A percentile compares a stretch with the other conserved stretches of the same genome.
These are phyloP conservation scores for Merluccius polli DNA, from an alignment of 2,797 vertebrate species.

Conservation along the genomic window DNA sequence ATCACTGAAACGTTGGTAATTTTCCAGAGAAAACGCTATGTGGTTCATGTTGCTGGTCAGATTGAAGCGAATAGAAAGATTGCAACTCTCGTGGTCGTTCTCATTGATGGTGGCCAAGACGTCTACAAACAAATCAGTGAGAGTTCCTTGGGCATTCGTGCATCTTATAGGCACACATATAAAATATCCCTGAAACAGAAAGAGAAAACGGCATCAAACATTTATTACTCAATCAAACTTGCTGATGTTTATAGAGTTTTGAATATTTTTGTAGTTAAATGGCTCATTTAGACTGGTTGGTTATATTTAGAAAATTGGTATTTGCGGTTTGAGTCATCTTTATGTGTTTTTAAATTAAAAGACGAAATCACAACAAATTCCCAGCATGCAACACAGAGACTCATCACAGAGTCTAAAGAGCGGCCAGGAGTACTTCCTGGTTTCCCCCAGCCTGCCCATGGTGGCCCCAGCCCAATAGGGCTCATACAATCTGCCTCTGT, in stretches of 20 bases:
- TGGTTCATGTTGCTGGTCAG: slow-evolving; percentile 5
- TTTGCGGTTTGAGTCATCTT: neutral
- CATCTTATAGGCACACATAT: slow-evolving; percentile 74
- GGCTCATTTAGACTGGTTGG: neutral
- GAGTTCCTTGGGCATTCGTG: slow-evolving; percentile 67
- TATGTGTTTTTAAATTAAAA: neutral
- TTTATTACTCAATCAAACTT: too few relatives aligned
- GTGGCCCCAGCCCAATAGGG: neutral
- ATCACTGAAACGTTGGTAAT: slow-evolving; percentile 28
- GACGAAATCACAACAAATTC: neutral
- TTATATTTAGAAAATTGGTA: neutral
- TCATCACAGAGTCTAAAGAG: neutral
- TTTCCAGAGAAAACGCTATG: slow-evolving; percentile 19
- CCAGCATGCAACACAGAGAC: neutral
- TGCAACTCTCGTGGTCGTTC: neutral
- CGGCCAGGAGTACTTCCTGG: slow-evolving; percentile 7
- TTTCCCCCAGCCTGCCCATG: neutral
- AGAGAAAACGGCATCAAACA: neutral
- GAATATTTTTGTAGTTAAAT: neutral
- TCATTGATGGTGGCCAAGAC: neutral
- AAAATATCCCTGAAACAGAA: slow-evolving; percentile 65
- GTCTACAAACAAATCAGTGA: slow-evolving; percentile 22
- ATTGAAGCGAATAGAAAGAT: slow-evolving; percentile 1
- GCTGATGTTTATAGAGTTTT: neutral
- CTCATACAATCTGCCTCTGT: neutral